Evolutionary conservation across 2,797 vertebrate genomes (phyloP).

Genomic region (Onychomys leucogaster): DNA sequence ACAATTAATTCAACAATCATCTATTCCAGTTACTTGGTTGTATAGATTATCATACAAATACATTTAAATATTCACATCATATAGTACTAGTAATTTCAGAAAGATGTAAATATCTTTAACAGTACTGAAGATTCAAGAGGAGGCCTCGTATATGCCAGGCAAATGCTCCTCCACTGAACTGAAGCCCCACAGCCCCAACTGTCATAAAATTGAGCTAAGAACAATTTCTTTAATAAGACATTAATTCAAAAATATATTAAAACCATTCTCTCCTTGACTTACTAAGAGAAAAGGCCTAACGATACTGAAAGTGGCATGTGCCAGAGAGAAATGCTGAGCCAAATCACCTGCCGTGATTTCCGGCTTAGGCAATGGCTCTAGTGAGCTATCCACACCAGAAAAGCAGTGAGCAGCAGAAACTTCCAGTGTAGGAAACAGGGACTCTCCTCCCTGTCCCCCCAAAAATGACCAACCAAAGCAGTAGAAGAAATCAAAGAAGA

Average conservation of each 20-base stretch:
- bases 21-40: not conserved
- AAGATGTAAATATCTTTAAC: not conserved
- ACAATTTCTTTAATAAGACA: not conserved
- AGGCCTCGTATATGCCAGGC: not conserved
- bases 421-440: not conserved
- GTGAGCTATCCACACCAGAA: not conserved
- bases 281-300: not conserved
- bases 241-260: constrained; percentile 11
- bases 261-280: not conserved
- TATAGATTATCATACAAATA: not conserved
- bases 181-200: too few species aligned
- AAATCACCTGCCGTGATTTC: not conserved
- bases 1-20: not conserved
- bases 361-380: too few species aligned
- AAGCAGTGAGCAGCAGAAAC: not conserved
- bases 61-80: not conserved
- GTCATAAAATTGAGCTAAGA: not conserved
- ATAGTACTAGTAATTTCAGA: constrained; percentile 4
- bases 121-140: not conserved
- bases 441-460: not conserved
- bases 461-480: not conserved
- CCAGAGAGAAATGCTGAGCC: not conserved
- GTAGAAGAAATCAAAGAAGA: constrained; percentile 10
- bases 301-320: not conserved
- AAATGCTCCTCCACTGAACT: not conserved